Percentiles rank a stretch among this genome's conserved stretches.
Conservation (phyloP, 2,797 vertebrate species). For the Danio aesculapii region DNA sequence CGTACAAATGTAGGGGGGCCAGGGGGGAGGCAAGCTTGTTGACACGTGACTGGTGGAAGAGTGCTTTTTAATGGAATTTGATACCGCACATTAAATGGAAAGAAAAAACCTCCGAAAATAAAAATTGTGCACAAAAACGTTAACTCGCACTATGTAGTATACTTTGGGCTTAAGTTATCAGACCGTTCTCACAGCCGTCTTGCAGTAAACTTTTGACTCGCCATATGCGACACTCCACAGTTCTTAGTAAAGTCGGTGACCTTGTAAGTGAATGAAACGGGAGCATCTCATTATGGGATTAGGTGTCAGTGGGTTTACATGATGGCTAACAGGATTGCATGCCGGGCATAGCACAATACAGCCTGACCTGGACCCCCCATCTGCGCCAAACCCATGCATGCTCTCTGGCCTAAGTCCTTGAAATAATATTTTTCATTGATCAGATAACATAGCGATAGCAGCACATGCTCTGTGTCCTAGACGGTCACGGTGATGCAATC, state of each 20-base stretch:
- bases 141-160: too few relatives aligned
- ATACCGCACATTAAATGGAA: too few relatives aligned
- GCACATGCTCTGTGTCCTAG: conserved; percentile 12
- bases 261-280: conserved; percentile 71
- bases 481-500: conserved; percentile 24
- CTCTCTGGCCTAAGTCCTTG: conserved; percentile 47
- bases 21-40: too few relatives aligned
- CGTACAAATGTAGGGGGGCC: too few relatives aligned
- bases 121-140: too few relatives aligned
- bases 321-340: conserved; percentile 70
- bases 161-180: background rate
- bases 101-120: too few relatives aligned
- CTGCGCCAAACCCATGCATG: conserved; percentile 41
- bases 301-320: conserved; percentile 72
- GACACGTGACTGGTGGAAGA: too few relatives aligned
- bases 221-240: conserved; percentile 22
- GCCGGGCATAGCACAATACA: conserved; percentile 56
- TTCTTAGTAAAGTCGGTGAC: conserved; percentile 58
- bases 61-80: too few relatives aligned
- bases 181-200: conserved; percentile 14
- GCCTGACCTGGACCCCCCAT: conserved; percentile 52
- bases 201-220: conserved; percentile 18
- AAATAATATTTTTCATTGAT: conserved; percentile 35
- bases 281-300: conserved; percentile 74
- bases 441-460: conserved; percentile 32